A percentile compares a stretch with the other conserved stretches of the same genome.
Evolutionary conservation across 2,797 vertebrate species (phyloP).

Genomic region (Acipenser ruthenus): DNA sequence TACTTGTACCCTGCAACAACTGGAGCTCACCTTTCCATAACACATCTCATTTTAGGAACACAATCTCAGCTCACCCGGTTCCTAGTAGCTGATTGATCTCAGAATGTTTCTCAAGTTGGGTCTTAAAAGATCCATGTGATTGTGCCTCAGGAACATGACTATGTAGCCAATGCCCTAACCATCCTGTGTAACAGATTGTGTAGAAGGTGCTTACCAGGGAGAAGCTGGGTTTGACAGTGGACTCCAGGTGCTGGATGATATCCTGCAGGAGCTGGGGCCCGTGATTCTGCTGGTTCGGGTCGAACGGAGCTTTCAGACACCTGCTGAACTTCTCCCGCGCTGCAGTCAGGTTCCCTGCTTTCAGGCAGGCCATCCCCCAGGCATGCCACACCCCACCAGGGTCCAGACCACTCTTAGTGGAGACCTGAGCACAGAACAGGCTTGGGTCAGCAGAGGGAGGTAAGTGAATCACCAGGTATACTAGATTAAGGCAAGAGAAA

Average conservation of each 20-base stretch:
- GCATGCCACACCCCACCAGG: slow-evolving; percentile 88
- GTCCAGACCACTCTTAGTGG: slow-evolving; percentile 93
- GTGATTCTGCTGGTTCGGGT: slow-evolving; percentile 77
- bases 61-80: too few relatives aligned
- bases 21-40: too few relatives aligned
- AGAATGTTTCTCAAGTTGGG: too few relatives aligned
- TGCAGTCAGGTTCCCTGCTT: slow-evolving; percentile 71
- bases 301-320: slow-evolving; percentile 80
- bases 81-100: too few relatives aligned
- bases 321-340: slow-evolving; percentile 87
- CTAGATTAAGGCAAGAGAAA: too few relatives aligned
- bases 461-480: too few relatives aligned
- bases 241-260: slow-evolving; percentile 83
- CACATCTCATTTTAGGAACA: too few relatives aligned
- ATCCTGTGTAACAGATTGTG: not conserved
- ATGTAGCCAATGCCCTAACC: not conserved
- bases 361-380: slow-evolving; percentile 89
- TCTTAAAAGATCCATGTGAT: too few relatives aligned
- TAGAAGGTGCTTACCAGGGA: slow-evolving; percentile 54
- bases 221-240: slow-evolving; percentile 54
- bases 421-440: slow-evolving; percentile 63
- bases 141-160: too few relatives aligned
- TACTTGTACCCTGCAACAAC: too few relatives aligned
- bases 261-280: slow-evolving; percentile 81
- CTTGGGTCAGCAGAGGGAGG: too few relatives aligned